Percentiles rank a stretch among this genome's conserved stretches.
Conservation (phyloP, 92 coral and sea anemone genomes). For the Porites lobata region DNA sequence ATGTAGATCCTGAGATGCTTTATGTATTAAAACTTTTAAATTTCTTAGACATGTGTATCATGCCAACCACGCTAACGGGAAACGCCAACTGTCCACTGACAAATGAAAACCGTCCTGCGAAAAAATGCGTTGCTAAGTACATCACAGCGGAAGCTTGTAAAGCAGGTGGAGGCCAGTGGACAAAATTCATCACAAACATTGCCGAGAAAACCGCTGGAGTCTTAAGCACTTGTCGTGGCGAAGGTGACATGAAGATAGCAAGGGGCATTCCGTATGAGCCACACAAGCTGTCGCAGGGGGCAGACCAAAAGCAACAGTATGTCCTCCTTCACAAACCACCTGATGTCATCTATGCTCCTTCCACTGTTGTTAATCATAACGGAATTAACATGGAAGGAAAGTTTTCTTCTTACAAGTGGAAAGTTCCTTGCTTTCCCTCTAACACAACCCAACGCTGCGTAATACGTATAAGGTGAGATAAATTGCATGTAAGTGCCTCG, state of each 20-base stretch:
- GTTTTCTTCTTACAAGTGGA: slow-evolving; percentile 51
- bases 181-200: slow-evolving; percentile 39
- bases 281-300: slow-evolving; percentile 31
- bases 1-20: too few relatives aligned
- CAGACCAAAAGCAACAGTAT: slow-evolving; percentile 10
- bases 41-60: slow-evolving; percentile 27
- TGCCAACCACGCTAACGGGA: slow-evolving; percentile 35
- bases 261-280: slow-evolving; percentile 44
- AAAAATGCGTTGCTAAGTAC: slow-evolving; percentile 30
- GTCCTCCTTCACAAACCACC: slow-evolving; percentile 33
- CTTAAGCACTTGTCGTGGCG: slow-evolving; percentile 13
- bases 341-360: slow-evolving; percentile 36
- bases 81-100: slow-evolving; percentile 16
- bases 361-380: slow-evolving; percentile 50
- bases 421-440: slow-evolving; percentile 37
- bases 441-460: slow-evolving; percentile 49
- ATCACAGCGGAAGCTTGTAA: slow-evolving; percentile 8
- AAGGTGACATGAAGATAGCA: background rate
- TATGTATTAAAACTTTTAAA: too few relatives aligned
- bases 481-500: background rate
- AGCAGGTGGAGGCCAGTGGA: slow-evolving; percentile 17
- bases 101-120: background rate
- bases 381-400: slow-evolving; percentile 52
- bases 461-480: slow-evolving; percentile 18
- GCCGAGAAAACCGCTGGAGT: slow-evolving; percentile 31